A percentile compares a stretch with the other conserved stretches of the same genome.
phyloP scores from a whole-genome alignment of 2,888 invertebrate species.

The Agonopterix subpropinquella region DNA sequence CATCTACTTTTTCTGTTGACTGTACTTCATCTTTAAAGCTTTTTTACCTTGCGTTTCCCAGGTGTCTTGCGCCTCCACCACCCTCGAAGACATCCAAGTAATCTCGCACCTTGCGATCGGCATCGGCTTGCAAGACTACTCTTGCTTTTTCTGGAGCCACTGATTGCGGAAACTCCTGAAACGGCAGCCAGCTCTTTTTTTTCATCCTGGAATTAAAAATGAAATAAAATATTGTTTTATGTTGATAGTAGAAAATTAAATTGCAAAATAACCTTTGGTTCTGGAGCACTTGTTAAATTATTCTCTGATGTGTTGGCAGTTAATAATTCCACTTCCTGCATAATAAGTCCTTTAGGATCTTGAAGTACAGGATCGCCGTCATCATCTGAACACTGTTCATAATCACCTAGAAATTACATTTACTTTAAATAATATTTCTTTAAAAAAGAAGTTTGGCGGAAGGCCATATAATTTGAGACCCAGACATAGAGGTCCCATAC shows the following conservation, averaged over 20 bases:
- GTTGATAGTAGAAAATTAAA: neutral
- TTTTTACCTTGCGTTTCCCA: slow-evolving; percentile 44
- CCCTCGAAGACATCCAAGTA: slow-evolving; percentile 51
- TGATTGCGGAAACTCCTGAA: slow-evolving; percentile 32
- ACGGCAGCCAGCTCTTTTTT: slow-evolving; percentile 27
- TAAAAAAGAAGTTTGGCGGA: too few species aligned
- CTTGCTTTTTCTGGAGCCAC: slow-evolving; percentile 37
- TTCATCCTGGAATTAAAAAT: slow-evolving; percentile 11
- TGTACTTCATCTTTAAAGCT: neutral
- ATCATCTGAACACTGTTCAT: slow-evolving; percentile 57
- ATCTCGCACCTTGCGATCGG: slow-evolving; percentile 47
- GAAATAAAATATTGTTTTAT: neutral
- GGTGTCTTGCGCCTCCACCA: slow-evolving; percentile 59
- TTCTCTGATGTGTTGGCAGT: slow-evolving; percentile 36
- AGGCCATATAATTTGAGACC: too few species aligned
- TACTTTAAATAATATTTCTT: too few species aligned
- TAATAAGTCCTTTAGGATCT: slow-evolving; percentile 47
- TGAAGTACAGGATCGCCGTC: slow-evolving; percentile 42
- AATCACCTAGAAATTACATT: slow-evolving; percentile 41
- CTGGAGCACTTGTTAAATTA: slow-evolving; percentile 14
- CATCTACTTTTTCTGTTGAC: neutral
- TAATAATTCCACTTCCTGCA: slow-evolving; percentile 56
- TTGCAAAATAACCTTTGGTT: slow-evolving; percentile 8
- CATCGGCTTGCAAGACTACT: slow-evolving; percentile 42
- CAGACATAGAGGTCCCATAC: too few species aligned